phyloP scores from a whole-genome alignment of 1,140 invertebrate genomes.

The Drosophila bifasciata region DNA sequence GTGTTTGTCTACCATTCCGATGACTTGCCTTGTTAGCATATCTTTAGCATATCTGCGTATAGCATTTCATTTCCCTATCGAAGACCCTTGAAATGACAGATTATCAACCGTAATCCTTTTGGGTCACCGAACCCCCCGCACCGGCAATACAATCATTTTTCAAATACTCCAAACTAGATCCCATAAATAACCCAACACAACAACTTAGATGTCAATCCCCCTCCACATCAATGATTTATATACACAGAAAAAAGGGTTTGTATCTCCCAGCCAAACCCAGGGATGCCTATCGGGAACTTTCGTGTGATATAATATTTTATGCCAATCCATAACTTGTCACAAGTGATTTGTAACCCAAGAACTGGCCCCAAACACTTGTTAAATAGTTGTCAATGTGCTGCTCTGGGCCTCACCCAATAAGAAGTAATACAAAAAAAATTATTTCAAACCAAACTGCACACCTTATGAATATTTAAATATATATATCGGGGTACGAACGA shows the following conservation, averaged over 20 bases:
- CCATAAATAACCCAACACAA: slow-evolving; percentile 32
- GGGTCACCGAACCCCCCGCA: slow-evolving; percentile 4
- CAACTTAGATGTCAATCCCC: slow-evolving; percentile 41
- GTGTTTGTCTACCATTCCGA: neutral
- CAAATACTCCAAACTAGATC: slow-evolving; percentile 2
- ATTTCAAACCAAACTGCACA: slow-evolving; percentile 66
- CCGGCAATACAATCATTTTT: slow-evolving; percentile 28
- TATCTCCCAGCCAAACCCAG: slow-evolving; percentile 26
- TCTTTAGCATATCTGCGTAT: neutral
- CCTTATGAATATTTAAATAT: slow-evolving; percentile 80
- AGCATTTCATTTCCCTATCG: neutral
- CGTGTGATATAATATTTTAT: slow-evolving; percentile 39
- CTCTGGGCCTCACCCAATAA: slow-evolving; percentile 49
- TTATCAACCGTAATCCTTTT: slow-evolving; percentile 42
- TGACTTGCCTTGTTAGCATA: slow-evolving; percentile 28
- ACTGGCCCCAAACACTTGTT: slow-evolving; percentile 47
- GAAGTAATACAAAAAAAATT: slow-evolving; percentile 31
- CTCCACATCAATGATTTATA: slow-evolving; percentile 38
- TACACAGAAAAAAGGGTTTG: slow-evolving; percentile 11
- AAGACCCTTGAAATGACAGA: slow-evolving; percentile 23
- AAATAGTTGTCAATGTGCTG: slow-evolving; percentile 51
- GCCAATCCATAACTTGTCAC: slow-evolving; percentile 40
- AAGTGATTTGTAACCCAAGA: slow-evolving; percentile 55
- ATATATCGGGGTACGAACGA: slow-evolving; percentile 36
- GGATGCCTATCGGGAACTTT: slow-evolving; percentile 23